Evolutionary conservation across 2,888 invertebrate species (phyloP), one percentile per base, ranked within the genome.

Genomic region (Timema podura): DNA sequence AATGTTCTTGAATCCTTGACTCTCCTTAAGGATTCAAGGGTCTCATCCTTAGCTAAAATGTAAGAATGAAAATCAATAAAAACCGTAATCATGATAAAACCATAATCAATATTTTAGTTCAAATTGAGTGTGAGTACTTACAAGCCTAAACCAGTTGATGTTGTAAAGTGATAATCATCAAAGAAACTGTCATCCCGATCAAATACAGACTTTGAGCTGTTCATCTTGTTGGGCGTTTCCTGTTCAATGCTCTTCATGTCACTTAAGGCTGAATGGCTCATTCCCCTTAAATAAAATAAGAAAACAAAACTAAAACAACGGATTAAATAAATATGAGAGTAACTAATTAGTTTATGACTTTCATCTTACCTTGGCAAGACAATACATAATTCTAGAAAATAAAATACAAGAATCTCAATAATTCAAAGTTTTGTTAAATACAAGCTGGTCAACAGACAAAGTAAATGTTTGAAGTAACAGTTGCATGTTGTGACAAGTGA

Each of bases 161-260:
- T 74, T 16, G 75, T 71, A 59, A 74, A 72, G 46, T 76, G 77
- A 71, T 75, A 84, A 70, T 85, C 85, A 74, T 84, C 85, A 75
- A 83, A 85, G 76, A 84, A 85, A 67, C 82, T 83, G 71, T 85
- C 85, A 0, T 79, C 77, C 70, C 81, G 75, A 47, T 78, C 78
- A 48, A 76, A 75, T 79, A 78, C 82, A 79, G 77, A 81, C 76
- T 78, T 83, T 79, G 82, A 81, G 76, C 80, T 81, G 76, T 80
- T 81, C 15, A 79, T 77, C 67, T 80, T 77, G 47, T 83, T 81
- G 9, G 86, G 81, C 76, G 85, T 87, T 79, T 95, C 91, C 83
- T 97, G 97, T 79, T 94, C 91, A 78, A 98, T 95, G 44, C 87
- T 87, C 79, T 92, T 89, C 96, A 98, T 97, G 81, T 95, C 96